A percentile compares a stretch with the other conserved stretches of the same genome.
phyloP scores from a whole-genome alignment of 2,113 vertebrate genomes.

The Cromileptes altivelis region DNA sequence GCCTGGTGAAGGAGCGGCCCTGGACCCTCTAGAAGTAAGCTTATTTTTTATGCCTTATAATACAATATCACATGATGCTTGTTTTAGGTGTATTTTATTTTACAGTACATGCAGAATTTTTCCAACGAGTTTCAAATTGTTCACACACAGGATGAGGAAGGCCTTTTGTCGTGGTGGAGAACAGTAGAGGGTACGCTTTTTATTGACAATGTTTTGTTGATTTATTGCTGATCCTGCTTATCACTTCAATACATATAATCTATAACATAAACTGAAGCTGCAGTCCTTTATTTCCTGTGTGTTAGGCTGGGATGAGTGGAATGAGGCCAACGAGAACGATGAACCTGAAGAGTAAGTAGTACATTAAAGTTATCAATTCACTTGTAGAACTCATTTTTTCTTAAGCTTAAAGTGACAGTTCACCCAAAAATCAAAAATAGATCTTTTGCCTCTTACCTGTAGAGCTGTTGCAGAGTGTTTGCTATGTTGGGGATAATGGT shows the following conservation, averaged over 20 bases:
- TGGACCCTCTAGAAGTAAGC: conserved; percentile 67
- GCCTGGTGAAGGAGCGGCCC: conserved; percentile 33
- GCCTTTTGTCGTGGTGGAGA: conserved; percentile 81
- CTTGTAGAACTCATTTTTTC: neutral
- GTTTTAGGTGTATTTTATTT: neutral
- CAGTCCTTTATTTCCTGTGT: neutral
- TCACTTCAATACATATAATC: neutral
- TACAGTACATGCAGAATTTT: neutral
- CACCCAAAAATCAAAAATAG: no score
- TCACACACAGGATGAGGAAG: conserved; percentile 75
- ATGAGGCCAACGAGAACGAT: conserved; percentile 61
- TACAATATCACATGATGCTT: neutral
- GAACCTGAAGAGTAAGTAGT: conserved; percentile 76
- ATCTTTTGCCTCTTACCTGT: no score
- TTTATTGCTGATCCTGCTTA: neutral
- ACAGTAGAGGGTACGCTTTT: conserved; percentile 72
- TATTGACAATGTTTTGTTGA: no score
- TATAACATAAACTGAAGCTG: neutral
- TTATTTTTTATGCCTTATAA: neutral
- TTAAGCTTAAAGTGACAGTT: no score
- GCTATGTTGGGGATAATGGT: no score
- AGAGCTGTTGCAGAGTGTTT: no score
- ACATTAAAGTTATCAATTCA: neutral
- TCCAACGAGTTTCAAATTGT: neutral
- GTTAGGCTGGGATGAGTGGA: conserved; percentile 83